Evolutionary conservation across 2,113 vertebrate species (phyloP), one percentile per base, ranked within the genome.

Genomic region (Corythaeola cristata): DNA sequence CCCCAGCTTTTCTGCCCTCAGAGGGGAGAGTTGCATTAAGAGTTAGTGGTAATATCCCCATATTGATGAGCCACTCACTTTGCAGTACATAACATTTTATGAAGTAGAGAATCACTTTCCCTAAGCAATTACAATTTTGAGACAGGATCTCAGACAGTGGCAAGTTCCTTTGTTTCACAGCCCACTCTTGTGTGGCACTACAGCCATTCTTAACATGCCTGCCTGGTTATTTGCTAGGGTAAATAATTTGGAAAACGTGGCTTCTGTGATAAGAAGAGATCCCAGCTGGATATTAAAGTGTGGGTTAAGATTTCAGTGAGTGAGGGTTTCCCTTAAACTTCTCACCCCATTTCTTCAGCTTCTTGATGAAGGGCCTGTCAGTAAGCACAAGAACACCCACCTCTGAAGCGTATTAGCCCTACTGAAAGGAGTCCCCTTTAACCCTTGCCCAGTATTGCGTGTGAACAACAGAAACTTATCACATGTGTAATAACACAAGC

Each of bases 81-180:
- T 97, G 89, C 90, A 97, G 97, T 97, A 97, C 94, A 96, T 96
- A 97, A 97, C 94, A 78, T 97, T 98, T 98, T 97, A 98, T 98
- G 97, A 98, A 97, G 97, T 94, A 89, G 96, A 98, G 94, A 98
- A 98, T 97, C 96, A 92, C 97, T 98, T 98, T 97, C 97, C 97
- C 97, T 97, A 92, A 98, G 97, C 98, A 98, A 98, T 98, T 98
- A 98, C 89, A 93, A 97, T 97, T 98, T 96, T 94, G 96, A 97
- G 97, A 97, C 97, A 97, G 71, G 91, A 96, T 96, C 89, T 96
- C 90, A 49, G 86, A 67, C 88, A 92, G 63, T 44, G 14, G 74
- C 85, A 92, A 93, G 77, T 81, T 63, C 89, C 91, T 96, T 90
- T 90, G 83, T 98, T 97, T 94, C 92, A 93, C 88, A 94, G 64